phyloP scores from a whole-genome alignment of 2,888 invertebrate genomes.

The Temnothorax rugatulus region DNA sequence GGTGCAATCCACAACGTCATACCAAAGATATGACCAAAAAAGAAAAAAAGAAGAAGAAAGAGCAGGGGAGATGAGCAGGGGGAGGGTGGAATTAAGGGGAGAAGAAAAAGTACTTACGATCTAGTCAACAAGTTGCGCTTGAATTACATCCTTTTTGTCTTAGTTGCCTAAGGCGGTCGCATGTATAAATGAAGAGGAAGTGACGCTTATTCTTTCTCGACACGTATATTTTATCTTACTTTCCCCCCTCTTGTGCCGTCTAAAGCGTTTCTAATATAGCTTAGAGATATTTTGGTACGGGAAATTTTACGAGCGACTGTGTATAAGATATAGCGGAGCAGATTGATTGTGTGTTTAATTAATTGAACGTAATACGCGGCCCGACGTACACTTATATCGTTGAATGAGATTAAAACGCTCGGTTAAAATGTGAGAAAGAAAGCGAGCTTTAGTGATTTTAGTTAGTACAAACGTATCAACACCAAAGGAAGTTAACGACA shows the following conservation, averaged over 20 bases:
- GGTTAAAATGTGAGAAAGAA: slow-evolving; percentile 11
- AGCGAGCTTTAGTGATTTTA: slow-evolving; percentile 60
- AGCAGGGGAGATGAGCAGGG: not conserved
- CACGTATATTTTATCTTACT: slow-evolving; percentile 58
- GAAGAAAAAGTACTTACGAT: slow-evolving; percentile 54
- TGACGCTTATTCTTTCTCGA: slow-evolving; percentile 58
- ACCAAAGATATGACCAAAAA: slow-evolving; percentile 49
- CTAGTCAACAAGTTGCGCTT: slow-evolving; percentile 72
- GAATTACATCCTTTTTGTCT: slow-evolving; percentile 66
- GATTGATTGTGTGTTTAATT: slow-evolving; percentile 49
- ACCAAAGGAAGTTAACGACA: slow-evolving; percentile 26
- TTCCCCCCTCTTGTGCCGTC: not conserved
- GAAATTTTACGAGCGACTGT: slow-evolving; percentile 62
- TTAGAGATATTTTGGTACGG: slow-evolving; percentile 76
- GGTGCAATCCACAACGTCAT: slow-evolving; percentile 29
- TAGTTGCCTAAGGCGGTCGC: slow-evolving; percentile 60
- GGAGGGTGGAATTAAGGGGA: slow-evolving; percentile 26
- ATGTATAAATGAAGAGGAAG: slow-evolving; percentile 52
- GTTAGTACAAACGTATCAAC: slow-evolving; percentile 59
- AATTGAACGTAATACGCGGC: slow-evolving; percentile 23
- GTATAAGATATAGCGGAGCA: slow-evolving; percentile 59
- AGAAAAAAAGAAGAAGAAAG: not conserved
- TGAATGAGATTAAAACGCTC: slow-evolving; percentile 4
- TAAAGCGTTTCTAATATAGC: slow-evolving; percentile 63
- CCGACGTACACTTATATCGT: not conserved